A percentile compares a stretch with the other conserved stretches of the same genome.
Conservation (phyloP, 2,797 vertebrate genomes). For the Okamejei kenojei region DNA sequence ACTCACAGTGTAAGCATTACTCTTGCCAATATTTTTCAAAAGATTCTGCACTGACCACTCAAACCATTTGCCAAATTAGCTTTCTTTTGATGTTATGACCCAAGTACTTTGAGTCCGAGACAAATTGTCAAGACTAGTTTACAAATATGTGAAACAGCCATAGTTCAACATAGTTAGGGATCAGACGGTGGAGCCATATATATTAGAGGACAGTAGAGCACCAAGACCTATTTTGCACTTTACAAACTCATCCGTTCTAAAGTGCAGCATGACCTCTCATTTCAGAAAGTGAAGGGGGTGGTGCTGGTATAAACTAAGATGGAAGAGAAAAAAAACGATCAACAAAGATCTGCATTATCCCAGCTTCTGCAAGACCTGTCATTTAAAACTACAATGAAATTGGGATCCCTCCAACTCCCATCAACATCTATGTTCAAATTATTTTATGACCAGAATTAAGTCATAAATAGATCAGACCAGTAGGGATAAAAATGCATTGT, state of each 20-base stretch:
- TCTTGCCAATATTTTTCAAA: background rate
- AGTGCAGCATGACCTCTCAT: no score
- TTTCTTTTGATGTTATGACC: background rate
- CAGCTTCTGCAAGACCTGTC: no score
- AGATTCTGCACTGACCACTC: background rate
- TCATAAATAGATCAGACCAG: no score
- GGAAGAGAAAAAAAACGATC: background rate
- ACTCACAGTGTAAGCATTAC: background rate
- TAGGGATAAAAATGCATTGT: no score
- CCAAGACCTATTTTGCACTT: background rate
- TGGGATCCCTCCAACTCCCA: no score
- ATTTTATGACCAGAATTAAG: no score
- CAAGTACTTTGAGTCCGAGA: background rate
- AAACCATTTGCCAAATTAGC: background rate
- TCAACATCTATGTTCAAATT: no score
- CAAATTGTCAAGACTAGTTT: background rate
- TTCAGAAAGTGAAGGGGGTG: background rate
- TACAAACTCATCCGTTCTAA: background rate
- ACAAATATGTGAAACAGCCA: background rate
- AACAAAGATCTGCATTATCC: no score
- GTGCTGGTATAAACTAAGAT: background rate
- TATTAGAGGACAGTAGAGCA: background rate
- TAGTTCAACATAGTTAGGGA: background rate
- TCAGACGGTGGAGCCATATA: background rate
- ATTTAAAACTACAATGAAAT: no score